Percentiles rank a stretch among this genome's conserved stretches.
phyloP scores from a whole-genome alignment of 2,113 vertebrate genomes.

The Pristiophorus japonicus region DNA sequence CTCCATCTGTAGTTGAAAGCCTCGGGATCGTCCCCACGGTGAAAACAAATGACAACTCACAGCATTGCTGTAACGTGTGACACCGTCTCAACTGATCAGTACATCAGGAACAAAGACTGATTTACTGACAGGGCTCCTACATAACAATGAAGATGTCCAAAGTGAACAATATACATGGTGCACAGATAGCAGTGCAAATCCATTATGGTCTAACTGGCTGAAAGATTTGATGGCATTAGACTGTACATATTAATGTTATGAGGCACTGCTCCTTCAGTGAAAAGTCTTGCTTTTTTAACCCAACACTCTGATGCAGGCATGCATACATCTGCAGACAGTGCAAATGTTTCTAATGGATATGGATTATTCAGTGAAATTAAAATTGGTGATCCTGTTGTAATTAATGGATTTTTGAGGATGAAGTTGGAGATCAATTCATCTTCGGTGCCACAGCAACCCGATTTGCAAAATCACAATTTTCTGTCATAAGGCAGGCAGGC shows the following conservation, averaged over 20 bases:
- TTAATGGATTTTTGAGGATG: constrained; percentile 7
- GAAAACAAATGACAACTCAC: background rate
- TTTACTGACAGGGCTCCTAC: background rate
- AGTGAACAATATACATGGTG: background rate
- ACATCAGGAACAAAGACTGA: background rate
- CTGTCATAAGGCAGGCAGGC: too few relatives aligned
- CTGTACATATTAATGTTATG: background rate
- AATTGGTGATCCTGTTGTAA: constrained; percentile 10
- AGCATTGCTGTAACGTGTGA: background rate
- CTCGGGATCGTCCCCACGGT: background rate
- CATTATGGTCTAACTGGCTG: background rate
- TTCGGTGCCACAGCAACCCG: background rate
- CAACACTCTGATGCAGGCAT: background rate
- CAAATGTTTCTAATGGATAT: background rate
- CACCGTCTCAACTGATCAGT: background rate
- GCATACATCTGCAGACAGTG: background rate
- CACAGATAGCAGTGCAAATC: background rate
- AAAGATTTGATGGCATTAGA: background rate
- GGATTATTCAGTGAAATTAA: constrained; percentile 23
- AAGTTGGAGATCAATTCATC: constrained; percentile 33
- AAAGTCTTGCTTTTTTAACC: background rate
- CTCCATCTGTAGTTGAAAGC: background rate
- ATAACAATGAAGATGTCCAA: background rate
- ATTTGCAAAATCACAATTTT: background rate
- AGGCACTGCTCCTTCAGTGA: background rate